These are phyloP conservation scores for Cirrhinus molitorella DNA, from an alignment of 2,797 vertebrate species.

Conservation along the genomic window DNA sequence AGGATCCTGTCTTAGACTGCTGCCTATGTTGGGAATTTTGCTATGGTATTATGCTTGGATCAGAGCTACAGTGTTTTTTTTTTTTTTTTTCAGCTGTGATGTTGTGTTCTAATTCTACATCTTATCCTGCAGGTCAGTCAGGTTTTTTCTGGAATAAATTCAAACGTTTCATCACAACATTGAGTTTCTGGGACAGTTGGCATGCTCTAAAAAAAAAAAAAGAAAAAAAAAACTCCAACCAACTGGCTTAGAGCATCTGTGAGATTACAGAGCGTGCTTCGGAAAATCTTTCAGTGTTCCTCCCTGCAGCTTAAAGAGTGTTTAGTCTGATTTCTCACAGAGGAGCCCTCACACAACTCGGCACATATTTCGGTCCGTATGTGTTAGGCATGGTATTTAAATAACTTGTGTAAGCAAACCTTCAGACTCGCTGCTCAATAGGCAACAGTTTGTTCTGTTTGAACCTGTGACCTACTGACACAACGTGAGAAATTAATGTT, in stretches of 20 bases:
- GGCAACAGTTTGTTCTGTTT: constrained; percentile 16
- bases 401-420: constrained; percentile 34
- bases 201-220: constrained; percentile 1
- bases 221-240: constrained; percentile 25
- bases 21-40: not conserved
- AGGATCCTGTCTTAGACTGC: not conserved
- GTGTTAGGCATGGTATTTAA: constrained; percentile 34
- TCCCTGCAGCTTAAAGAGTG: constrained; percentile 38
- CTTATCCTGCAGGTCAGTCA: constrained; percentile 18
- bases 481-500: not conserved
- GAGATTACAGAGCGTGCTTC: constrained; percentile 14
- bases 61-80: not conserved
- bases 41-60: not conserved
- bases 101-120: constrained; percentile 10
- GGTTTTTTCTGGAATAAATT: constrained; percentile 18
- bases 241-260: constrained; percentile 42
- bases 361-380: constrained; percentile 21
- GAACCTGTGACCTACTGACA: constrained; percentile 8
- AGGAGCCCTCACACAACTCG: constrained; percentile 1
- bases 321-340: constrained; percentile 32
- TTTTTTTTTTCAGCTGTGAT: not conserved
- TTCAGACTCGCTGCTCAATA: constrained; percentile 10
- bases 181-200: constrained; percentile 37
- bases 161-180: constrained; percentile 19
- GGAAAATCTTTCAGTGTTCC: constrained; percentile 32